Base-by-base conservation (phyloP, 2,888 invertebrate species). In the Ophion ellenae region DNA sequence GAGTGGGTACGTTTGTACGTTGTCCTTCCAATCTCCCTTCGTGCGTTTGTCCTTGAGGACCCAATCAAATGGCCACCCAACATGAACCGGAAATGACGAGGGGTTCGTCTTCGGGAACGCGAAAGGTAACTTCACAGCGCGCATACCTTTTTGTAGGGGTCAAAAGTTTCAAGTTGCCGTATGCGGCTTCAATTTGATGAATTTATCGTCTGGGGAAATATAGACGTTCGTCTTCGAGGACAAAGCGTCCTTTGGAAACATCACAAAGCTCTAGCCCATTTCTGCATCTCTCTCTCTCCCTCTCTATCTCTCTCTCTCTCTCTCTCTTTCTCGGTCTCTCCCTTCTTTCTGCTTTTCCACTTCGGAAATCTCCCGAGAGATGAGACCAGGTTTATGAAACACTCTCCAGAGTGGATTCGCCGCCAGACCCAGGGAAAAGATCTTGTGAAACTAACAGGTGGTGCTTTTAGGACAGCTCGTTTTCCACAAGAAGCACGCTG, bases 401-500 rank as follows among this genome's bases (percentile, higher is more conserved):
- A 61, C 47, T 57, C 40, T 28, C 28, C 63, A 40, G 36, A 57
- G 64, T 67, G 24, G 63, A 2, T 57, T 64, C 53, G 11, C 63
- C 70, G 66, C 75, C 66, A 59, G 14, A 53, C 53, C 75, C 53
- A 11, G 32, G 36, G 9, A 59, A 64, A 64, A 53, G 47, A 79
- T 82, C 45, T 57, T 76, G 3, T 14, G 69, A 36, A 81, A 83
- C 83, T 81, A 83, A 83, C 83, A 77, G 86, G 67, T 83, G 86
- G 86, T 73, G 77, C 80, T 86, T 77, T 76, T 73, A 77, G 83
- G 71, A 83, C 63, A 66, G 36, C 73, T 77, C 82, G 81, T 82
- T 85, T 74, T 40, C 7, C 47, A 71, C 63, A 32, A 40, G 63
- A 20, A 45, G 63, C 10, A 24, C 24, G 28, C 47, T 40, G 20